Evolutionary conservation across 2,113 vertebrate genomes (phyloP).

Genomic region (Oenanthe oenanthe): DNA sequence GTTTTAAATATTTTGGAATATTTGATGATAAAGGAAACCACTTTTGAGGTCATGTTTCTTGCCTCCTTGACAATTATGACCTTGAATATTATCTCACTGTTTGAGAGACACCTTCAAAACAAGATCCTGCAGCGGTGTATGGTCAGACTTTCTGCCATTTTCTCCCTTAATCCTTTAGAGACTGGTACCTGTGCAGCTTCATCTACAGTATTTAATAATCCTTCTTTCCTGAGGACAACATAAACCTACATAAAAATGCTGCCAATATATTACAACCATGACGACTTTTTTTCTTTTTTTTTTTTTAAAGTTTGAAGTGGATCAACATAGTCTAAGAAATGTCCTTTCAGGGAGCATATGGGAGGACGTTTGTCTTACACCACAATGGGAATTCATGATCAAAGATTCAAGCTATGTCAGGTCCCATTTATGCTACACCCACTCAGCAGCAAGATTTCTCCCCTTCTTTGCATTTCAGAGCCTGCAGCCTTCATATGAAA

Average conservation of each 20-base stretch:
- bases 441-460: not conserved
- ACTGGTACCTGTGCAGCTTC: not conserved
- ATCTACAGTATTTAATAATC: not conserved
- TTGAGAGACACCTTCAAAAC: not conserved
- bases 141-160: not conserved
- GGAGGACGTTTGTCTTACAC: not conserved
- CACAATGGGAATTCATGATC: not conserved
- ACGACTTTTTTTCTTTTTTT: not conserved
- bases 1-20: not conserved
- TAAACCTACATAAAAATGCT: not conserved
- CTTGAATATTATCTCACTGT: not conserved
- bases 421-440: not conserved
- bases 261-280: not conserved
- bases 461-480: constrained; percentile 7
- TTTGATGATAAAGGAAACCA: not conserved
- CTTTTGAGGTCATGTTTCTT: not conserved
- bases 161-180: not conserved
- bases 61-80: not conserved
- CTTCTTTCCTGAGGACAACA: not conserved
- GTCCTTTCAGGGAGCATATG: not conserved
- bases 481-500: not conserved
- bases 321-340: not conserved
- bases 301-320: too few species aligned
- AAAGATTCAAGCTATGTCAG: constrained; percentile 15
- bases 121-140: not conserved